These are phyloP conservation scores for Eupithecia subfuscata DNA, from an alignment of 2,888 invertebrate genomes.

Conservation along the genomic window DNA sequence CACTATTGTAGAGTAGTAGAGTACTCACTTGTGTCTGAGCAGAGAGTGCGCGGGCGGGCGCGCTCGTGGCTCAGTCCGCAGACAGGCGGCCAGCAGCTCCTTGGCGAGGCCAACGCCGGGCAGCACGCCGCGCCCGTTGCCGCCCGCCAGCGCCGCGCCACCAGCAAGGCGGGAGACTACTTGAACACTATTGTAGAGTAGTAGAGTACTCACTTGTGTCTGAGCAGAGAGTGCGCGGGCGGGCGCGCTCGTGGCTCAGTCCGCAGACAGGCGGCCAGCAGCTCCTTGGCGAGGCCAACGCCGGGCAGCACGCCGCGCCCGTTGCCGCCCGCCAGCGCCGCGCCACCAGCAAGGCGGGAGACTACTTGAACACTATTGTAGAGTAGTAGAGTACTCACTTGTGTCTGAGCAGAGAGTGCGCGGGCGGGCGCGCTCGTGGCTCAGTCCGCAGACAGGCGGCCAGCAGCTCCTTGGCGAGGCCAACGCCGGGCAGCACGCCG, in stretches of 20 bases:
- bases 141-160: constrained; percentile 62
- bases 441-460: constrained; percentile 85
- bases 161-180: constrained; percentile 74
- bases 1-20: no score
- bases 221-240: constrained; percentile 85
- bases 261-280: constrained; percentile 80
- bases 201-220: constrained; percentile 75
- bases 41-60: constrained; percentile 86
- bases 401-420: constrained; percentile 86
- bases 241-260: constrained; percentile 88
- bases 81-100: constrained; percentile 81
- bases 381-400: constrained; percentile 54
- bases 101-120: constrained; percentile 67
- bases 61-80: constrained; percentile 86
- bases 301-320: constrained; percentile 60
- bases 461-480: constrained; percentile 78
- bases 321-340: constrained; percentile 59
- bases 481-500: constrained; percentile 59
- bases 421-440: constrained; percentile 85
- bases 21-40: constrained; percentile 83
- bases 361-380: constrained; percentile 75
- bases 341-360: constrained; percentile 69
- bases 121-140: constrained; percentile 52
- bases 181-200: no score
- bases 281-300: constrained; percentile 71